Percentiles rank a stretch among this genome's conserved stretches.
phyloP scores from a whole-genome alignment of 2,113 vertebrate species.

The Parus major region DNA sequence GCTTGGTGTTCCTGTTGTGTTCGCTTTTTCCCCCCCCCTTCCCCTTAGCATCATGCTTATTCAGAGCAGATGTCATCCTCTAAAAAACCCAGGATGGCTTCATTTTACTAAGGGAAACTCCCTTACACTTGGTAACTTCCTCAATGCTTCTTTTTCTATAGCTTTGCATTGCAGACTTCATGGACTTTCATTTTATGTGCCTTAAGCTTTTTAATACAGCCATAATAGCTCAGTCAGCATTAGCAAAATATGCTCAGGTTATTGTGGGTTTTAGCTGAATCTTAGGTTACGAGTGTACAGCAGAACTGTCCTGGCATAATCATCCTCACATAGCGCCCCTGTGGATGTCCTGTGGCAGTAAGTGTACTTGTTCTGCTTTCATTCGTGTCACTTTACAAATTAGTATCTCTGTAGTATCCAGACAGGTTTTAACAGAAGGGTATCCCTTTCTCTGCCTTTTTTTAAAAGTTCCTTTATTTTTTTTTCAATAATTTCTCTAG shows the following conservation, averaged over 20 bases:
- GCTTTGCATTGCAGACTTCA: background rate
- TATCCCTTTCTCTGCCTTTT: background rate
- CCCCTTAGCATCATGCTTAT: background rate
- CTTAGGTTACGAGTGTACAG: rapidly evolving
- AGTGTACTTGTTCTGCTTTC: background rate
- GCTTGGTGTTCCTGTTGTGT: background rate
- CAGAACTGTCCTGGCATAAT: background rate
- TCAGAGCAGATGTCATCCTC: background rate
- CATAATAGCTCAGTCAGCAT: background rate
- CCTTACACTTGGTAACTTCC: background rate
- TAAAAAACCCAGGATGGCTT: background rate
- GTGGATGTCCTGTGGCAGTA: background rate
- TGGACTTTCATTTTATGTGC: background rate
- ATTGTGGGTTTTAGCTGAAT: background rate
- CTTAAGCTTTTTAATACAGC: background rate
- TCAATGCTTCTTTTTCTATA: background rate
- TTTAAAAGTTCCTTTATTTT: background rate
- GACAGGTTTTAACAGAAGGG: background rate
- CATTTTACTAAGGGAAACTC: background rate
- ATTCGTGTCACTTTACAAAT: background rate
- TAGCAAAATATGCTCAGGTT: background rate
- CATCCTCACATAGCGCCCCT: background rate
- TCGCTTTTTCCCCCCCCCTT: background rate
- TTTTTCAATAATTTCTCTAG: background rate
- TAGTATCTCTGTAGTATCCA: background rate